phyloP scores from a whole-genome alignment of 2,888 invertebrate species.

The Synanthedon myopaeformis region DNA sequence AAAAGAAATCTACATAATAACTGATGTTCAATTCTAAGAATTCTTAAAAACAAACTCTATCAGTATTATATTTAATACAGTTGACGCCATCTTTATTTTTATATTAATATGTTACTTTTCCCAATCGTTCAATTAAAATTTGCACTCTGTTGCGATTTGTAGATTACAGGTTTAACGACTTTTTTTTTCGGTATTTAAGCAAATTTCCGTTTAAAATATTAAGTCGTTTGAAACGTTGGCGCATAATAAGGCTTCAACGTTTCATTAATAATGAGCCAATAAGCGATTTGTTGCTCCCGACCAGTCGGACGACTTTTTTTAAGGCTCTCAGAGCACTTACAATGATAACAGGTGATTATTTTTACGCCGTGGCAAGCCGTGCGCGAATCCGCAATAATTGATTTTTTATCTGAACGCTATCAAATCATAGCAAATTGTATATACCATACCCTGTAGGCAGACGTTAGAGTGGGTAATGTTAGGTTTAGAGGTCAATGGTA shows the following conservation, averaged over 20 bases:
- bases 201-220: no score
- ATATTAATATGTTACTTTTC: background rate
- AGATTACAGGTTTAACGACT: no score
- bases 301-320: slow-evolving; percentile 33
- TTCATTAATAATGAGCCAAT: background rate
- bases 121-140: slow-evolving; percentile 1
- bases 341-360: slow-evolving; percentile 26
- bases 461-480: background rate
- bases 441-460: background rate
- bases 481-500: slow-evolving; percentile 41
- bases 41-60: background rate
- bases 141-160: background rate
- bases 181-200: no score
- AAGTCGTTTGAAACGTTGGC: no score
- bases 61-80: slow-evolving; percentile 1
- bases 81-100: slow-evolving; percentile 29
- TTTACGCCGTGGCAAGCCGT: slow-evolving; percentile 18
- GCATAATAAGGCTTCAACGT: background rate
- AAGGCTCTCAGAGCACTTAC: slow-evolving; percentile 23
- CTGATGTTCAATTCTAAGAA: slow-evolving; percentile 7
- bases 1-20: slow-evolving; percentile 36
- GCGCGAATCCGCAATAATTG: slow-evolving; percentile 20
- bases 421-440: background rate
- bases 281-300: slow-evolving; percentile 24
- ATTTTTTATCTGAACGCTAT: background rate